Base-by-base conservation (phyloP, 2,113 vertebrate species). In the Phalacrocorax aristotelis region DNA sequence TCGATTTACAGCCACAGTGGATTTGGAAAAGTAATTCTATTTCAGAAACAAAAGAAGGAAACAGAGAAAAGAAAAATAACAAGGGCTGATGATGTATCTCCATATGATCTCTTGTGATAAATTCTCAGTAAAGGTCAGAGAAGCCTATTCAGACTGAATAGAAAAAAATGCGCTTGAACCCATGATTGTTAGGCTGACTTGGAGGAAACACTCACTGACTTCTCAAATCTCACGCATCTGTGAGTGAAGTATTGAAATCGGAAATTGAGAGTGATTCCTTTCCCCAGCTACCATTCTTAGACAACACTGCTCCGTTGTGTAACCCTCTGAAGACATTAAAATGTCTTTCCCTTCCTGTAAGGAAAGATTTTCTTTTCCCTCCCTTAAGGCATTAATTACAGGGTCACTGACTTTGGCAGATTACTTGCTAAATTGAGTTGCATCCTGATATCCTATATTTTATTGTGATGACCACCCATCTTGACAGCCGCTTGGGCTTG, bases 341-440 rank as follows among this genome's bases (percentile, higher is more conserved):
- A 97, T 94, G 90, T 95, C 95, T 95, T 94, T 95, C 32, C 29
- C 78, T 97, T 97, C 95, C 91, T 95, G 96, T 76, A 94, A 96
- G 84, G 46, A 85, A 93, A 86, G 92, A 88, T 90, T 95, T 94
- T 96, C 69, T 84, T 85, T 96, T 93, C 95, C 90, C 88, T 88
- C 74, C 83, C 93, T 88, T 88, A 88, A 88, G 75, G 92, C 94
- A 93, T 87, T 95, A 96, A 97, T 96, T 96, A 88, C 60, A 91
- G 55, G 93, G 93, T 95, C 93, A 95, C 26, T 88, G 93, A 93
- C 95, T 97, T 95, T 83, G 82, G 74, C 95, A 94, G 93, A 93
- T 93, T 90, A 86, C 89, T 93, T 88, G 94, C 89, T 93, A 95
- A 95, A 95, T 72, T 74, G 82, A 93, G 95, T 80, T 90, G 93